phyloP scores from a whole-genome alignment of 2,888 invertebrate species.

The Griposia aprilina region DNA sequence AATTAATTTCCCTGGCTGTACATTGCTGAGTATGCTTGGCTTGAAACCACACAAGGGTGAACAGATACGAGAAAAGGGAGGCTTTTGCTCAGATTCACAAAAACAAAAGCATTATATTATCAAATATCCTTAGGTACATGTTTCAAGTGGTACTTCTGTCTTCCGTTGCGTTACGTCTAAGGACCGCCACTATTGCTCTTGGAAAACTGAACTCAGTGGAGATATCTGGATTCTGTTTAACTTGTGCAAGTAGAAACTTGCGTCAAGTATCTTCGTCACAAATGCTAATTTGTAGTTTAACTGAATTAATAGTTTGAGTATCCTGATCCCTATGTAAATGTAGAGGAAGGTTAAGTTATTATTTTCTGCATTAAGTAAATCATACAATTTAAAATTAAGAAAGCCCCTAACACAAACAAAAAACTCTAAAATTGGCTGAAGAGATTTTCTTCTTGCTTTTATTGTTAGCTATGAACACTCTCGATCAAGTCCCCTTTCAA shows the following conservation, averaged over 20 bases:
- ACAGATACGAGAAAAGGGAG: neutral
- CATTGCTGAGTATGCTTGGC: too few species aligned
- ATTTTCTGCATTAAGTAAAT: constrained; percentile 6
- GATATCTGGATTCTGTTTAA: constrained; percentile 68
- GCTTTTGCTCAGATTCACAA: neutral
- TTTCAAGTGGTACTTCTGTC: constrained; percentile 36
- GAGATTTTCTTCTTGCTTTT: too few species aligned
- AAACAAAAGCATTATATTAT: neutral
- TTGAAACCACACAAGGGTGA: too few species aligned
- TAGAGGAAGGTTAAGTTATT: constrained; percentile 20
- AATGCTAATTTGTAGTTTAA: constrained; percentile 67
- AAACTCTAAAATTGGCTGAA: too few species aligned
- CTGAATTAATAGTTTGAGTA: constrained; percentile 58
- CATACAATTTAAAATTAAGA: too few species aligned
- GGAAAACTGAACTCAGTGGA: constrained; percentile 64
- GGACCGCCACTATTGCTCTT: constrained; percentile 63
- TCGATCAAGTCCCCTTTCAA: too few species aligned
- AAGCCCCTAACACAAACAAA: too few species aligned
- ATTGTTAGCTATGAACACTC: too few species aligned
- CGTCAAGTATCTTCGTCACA: constrained; percentile 62
- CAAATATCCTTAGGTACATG: too few species aligned
- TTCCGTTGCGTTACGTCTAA: constrained; percentile 23
- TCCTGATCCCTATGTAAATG: constrained; percentile 36
- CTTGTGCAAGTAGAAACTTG: constrained; percentile 64
- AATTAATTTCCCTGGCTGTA: too few species aligned